Evolutionary conservation across 2,888 invertebrate genomes (phyloP), one percentile per base, ranked within the genome.

Genomic region (Mechanitis mazaeus): DNA sequence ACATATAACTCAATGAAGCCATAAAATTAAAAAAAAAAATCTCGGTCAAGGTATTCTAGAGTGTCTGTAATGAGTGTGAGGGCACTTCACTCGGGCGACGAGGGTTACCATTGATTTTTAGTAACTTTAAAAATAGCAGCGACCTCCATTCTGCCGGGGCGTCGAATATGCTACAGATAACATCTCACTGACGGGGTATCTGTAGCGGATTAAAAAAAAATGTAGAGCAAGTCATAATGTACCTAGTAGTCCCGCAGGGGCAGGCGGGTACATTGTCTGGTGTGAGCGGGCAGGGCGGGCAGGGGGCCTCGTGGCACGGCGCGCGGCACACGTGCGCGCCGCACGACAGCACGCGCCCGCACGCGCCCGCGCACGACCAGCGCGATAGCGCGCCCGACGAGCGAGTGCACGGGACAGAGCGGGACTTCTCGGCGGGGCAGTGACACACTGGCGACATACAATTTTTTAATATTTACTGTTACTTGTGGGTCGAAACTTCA

Each of bases 291-390:
- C 97, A 97, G 1, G 93, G 92, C 3, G 87, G 89, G 80, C 96
- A 96, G 62, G 94, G 93, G 72, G 97, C 96, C 70, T 93, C 91
- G 85, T 99, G 98, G 87, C 98, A 99, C 1, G 92, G 91, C 68
- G 93, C 93, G 71, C 95, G 92, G 81, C 98, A 98, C 71, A 94
- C 94, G 87, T 99, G 98, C 70, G 93, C 93, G 60, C 97, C 97
- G 86, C 99, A 99, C 63, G 93, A 92, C 54, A 98, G 91, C 61
- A 93, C 93, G 76, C 95, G 94, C 59, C 94, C 94, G 86, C 98
- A 98, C 57, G 93, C 91, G 71, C 94, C 86, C 35, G 94, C 94
- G 82, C 99, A 99, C 73, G 79, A 68, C 83, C 84, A 88, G 33
- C 54, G 12, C 9, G n/a, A 12, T 20, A 57, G 28, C 54, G 56